phyloP scores from a whole-genome alignment of 2,888 invertebrate species.

The Macaria liturata region DNA sequence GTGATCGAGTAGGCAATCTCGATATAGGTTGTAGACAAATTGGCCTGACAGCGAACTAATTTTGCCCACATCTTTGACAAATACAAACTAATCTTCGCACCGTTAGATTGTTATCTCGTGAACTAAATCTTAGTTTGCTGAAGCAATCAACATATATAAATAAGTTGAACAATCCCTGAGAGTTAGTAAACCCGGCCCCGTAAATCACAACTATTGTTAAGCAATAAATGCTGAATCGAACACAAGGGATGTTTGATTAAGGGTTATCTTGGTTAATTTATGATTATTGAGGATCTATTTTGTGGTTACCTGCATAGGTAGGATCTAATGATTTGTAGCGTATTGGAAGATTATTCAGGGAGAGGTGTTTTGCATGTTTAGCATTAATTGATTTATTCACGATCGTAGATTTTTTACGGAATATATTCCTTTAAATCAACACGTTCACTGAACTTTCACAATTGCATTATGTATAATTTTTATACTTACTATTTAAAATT shows the following conservation, averaged over 20 bases:
- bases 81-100: slow-evolving; percentile 13
- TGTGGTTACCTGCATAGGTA: slow-evolving; percentile 32
- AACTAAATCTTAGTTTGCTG: slow-evolving; percentile 43
- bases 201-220: slow-evolving; percentile 81
- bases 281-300: slow-evolving; percentile 61
- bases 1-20: no score
- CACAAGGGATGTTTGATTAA: slow-evolving; percentile 80
- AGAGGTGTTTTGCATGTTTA: no score
- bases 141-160: slow-evolving; percentile 53
- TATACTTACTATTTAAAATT: no score
- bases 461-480: no score
- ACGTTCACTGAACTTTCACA: no score
- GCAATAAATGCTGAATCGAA: slow-evolving; percentile 78
- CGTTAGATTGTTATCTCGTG: slow-evolving; percentile 21
- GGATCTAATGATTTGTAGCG: slow-evolving; percentile 15
- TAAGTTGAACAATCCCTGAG: slow-evolving; percentile 64
- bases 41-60: slow-evolving; percentile 7
- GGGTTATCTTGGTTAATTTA: slow-evolving; percentile 80
- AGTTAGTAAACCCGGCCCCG: slow-evolving; percentile 60
- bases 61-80: slow-evolving; percentile 8
- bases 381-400: no score
- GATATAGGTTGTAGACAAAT: background rate
- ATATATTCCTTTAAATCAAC: no score
- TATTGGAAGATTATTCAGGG: background rate
- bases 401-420: no score